Conservation (phyloP, 2,888 invertebrate genomes). For the Drosophila tanythrix region DNA sequence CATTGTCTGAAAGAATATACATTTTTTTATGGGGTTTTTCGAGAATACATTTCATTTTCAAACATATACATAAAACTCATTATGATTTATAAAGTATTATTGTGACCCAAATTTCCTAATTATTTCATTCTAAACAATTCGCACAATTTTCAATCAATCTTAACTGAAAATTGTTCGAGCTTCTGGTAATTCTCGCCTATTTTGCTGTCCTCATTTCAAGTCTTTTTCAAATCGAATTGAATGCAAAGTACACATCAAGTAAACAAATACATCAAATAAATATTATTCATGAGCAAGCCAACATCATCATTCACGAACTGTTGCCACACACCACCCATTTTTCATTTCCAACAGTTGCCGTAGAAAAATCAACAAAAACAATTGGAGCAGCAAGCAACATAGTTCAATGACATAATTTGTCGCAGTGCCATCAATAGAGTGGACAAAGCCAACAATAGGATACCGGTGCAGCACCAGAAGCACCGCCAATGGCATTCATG, state of each 20-base stretch:
- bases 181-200: slow-evolving; percentile 6
- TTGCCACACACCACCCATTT: slow-evolving; percentile 35
- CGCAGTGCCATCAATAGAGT: slow-evolving; percentile 75
- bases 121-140: slow-evolving; percentile 5
- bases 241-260: slow-evolving; percentile 55
- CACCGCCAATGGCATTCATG: slow-evolving; percentile 33
- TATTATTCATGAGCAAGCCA: slow-evolving; percentile 67
- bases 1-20: background rate
- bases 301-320: slow-evolving; percentile 49
- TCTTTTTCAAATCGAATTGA: slow-evolving; percentile 45
- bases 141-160: slow-evolving; percentile 1
- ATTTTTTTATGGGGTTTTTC: background rate
- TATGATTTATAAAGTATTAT: background rate
- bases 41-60: background rate
- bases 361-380: slow-evolving; percentile 26
- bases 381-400: slow-evolving; percentile 33
- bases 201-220: slow-evolving; percentile 27
- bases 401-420: slow-evolving; percentile 80
- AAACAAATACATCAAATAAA: slow-evolving; percentile 70
- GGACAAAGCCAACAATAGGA: slow-evolving; percentile 60
- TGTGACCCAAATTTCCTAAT: background rate
- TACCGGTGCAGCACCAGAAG: slow-evolving; percentile 38
- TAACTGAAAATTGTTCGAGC: background rate
- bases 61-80: background rate
- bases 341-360: slow-evolving; percentile 56